phyloP scores from a whole-genome alignment of 2,113 vertebrate species.

The Notarius lentiginosus region DNA sequence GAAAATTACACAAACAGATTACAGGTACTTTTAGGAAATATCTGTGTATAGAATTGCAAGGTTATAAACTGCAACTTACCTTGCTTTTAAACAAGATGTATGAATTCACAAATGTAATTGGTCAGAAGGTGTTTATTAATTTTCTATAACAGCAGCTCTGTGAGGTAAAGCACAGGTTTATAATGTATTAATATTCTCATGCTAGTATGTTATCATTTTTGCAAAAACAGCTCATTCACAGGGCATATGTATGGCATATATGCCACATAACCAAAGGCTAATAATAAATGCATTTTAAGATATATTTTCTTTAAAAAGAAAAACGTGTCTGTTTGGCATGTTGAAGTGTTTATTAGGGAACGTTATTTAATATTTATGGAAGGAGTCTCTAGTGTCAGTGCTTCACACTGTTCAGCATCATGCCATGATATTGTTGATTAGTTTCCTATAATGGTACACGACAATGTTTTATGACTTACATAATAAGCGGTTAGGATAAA shows the following conservation, averaged over 20 bases:
- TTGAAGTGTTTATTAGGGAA: not conserved
- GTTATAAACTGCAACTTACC: not conserved
- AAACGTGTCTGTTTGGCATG: not conserved
- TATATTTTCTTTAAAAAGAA: not conserved
- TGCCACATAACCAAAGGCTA: not conserved
- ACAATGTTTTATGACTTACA: not conserved
- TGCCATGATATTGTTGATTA: not conserved
- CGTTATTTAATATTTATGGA: not conserved
- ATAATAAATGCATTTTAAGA: not conserved
- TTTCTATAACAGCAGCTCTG: not conserved
- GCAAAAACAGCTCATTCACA: not conserved
- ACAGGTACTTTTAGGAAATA: not conserved
- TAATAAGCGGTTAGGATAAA: not conserved
- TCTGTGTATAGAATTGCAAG: not conserved
- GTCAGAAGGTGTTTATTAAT: not conserved
- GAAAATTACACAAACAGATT: not conserved
- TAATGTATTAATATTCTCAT: not conserved
- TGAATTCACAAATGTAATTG: not conserved
- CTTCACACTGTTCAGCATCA: not conserved
- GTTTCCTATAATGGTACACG: not conserved
- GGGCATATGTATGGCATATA: not conserved
- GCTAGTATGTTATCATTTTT: not conserved
- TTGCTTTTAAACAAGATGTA: not conserved
- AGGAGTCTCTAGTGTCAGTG: not conserved
- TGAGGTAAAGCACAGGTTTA: not conserved